Percentiles rank a stretch among this genome's conserved stretches.
These are phyloP conservation scores for Darevskia mixta DNA, from an alignment of 2,797 vertebrate species.

Conservation along the genomic window DNA sequence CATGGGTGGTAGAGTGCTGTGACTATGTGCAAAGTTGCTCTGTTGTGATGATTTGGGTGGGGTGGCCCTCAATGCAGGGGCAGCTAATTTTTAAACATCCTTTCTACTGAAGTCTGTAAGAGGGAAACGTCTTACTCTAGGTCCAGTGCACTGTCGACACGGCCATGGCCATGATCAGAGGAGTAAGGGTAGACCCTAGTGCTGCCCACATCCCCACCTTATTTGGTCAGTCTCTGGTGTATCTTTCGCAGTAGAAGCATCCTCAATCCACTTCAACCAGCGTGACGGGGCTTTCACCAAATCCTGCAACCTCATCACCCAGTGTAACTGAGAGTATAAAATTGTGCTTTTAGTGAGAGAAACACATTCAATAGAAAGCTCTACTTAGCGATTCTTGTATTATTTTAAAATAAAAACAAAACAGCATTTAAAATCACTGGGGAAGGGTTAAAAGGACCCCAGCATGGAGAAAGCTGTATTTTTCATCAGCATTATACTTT, in stretches of 20 bases:
- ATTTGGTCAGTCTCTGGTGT: not conserved
- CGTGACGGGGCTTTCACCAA: not conserved
- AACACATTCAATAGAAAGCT: not conserved
- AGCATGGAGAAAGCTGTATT: not conserved
- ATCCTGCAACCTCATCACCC: not conserved
- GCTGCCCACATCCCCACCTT: not conserved
- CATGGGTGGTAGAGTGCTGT: not conserved
- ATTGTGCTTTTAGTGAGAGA: not conserved
- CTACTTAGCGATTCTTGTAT: conserved; percentile 23
- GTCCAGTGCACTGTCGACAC: not conserved
- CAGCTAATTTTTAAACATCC: not conserved
- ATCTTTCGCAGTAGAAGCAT: not conserved
- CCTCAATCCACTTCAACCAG: not conserved
- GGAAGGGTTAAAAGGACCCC: not conserved
- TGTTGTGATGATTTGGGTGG: not conserved
- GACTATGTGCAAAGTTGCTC: not conserved
- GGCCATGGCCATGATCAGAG: too few relatives aligned
- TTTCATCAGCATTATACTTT: fast-evolving
- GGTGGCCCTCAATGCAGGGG: not conserved
- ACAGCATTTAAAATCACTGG: not conserved
- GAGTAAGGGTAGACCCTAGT: not conserved
- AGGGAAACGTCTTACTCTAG: not conserved
- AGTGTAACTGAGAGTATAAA: not conserved
- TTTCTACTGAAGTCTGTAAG: not conserved
- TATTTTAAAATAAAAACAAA: not conserved